Evolutionary conservation across 2,113 vertebrate genomes (phyloP).

Genomic region (Nothoprocta perdicaria): DNA sequence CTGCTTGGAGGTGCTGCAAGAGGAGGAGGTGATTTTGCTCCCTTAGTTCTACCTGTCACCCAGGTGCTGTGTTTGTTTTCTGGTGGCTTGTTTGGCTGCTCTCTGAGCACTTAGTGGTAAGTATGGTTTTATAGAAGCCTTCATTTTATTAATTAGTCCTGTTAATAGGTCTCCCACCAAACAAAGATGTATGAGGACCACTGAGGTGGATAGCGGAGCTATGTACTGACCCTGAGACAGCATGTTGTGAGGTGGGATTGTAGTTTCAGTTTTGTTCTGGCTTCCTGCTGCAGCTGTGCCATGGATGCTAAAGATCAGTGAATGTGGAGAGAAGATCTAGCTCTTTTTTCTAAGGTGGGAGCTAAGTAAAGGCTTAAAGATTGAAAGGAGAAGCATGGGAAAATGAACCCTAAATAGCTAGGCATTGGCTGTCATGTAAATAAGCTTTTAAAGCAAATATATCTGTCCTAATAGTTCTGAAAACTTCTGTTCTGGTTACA

Average conservation of each 20-base stretch:
- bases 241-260: not conserved
- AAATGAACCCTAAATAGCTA: constrained; percentile 21
- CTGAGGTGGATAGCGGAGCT: not conserved
- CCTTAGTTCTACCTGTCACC: not conserved
- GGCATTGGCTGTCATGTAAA: constrained; percentile 32
- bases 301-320: not conserved
- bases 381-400: not conserved
- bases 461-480: not conserved
- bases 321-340: not conserved
- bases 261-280: not conserved
- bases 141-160: not conserved
- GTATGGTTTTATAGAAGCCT: not conserved
- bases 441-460: constrained; percentile 33
- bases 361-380: constrained; percentile 8
- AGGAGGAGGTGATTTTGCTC: not conserved
- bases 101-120: not conserved
- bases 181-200: not conserved
- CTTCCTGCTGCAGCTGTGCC: rapidly evolving
- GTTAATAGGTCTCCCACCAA: not conserved
- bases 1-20: rapidly evolving
- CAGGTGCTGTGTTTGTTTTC: rapidly evolving
- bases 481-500: not conserved
- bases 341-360: not conserved
- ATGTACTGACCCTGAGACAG: not conserved
- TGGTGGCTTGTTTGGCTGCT: rapidly evolving